Percentiles rank a stretch among this genome's conserved stretches.
Conservation (phyloP, 2,888 invertebrate genomes). For the Rhagium mordax region DNA sequence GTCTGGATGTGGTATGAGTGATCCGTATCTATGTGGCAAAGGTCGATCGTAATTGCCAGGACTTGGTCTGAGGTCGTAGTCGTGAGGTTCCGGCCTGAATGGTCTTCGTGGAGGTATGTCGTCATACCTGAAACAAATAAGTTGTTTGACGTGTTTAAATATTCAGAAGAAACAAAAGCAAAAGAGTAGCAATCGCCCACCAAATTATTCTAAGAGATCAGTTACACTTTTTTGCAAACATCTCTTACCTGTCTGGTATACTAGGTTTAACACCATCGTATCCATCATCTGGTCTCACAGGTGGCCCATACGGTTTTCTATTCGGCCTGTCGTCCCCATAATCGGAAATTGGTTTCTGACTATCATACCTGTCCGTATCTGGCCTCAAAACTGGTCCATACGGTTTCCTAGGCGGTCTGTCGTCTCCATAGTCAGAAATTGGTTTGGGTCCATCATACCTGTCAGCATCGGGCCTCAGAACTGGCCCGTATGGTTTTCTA, state of each 20-base stretch:
- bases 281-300: slow-evolving; percentile 20
- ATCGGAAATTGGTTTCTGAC: slow-evolving; percentile 22
- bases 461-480: slow-evolving; percentile 24
- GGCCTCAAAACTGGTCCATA: slow-evolving; percentile 20
- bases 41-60: slow-evolving; percentile 46
- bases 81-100: slow-evolving; percentile 35
- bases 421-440: slow-evolving; percentile 30
- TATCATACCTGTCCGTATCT: slow-evolving; percentile 26
- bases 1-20: slow-evolving; percentile 55
- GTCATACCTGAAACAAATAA: slow-evolving; percentile 38
- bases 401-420: slow-evolving; percentile 26
- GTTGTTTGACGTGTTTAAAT: too few relatives aligned
- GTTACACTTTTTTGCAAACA: too few relatives aligned
- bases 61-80: slow-evolving; percentile 14
- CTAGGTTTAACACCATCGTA: slow-evolving; percentile 15
- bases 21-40: slow-evolving; percentile 52
- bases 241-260: slow-evolving; percentile 32
- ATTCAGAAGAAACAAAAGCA: too few relatives aligned
- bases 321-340: slow-evolving; percentile 28
- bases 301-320: slow-evolving; percentile 27
- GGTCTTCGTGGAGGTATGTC: slow-evolving; percentile 38
- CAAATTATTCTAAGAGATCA: too few relatives aligned
- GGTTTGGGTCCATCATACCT: slow-evolving; percentile 20
- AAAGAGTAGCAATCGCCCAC: too few relatives aligned
- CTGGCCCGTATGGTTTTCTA: slow-evolving; percentile 30